Conservation (phyloP, 1,140 invertebrate species). For the Zaprionus africanus region DNA sequence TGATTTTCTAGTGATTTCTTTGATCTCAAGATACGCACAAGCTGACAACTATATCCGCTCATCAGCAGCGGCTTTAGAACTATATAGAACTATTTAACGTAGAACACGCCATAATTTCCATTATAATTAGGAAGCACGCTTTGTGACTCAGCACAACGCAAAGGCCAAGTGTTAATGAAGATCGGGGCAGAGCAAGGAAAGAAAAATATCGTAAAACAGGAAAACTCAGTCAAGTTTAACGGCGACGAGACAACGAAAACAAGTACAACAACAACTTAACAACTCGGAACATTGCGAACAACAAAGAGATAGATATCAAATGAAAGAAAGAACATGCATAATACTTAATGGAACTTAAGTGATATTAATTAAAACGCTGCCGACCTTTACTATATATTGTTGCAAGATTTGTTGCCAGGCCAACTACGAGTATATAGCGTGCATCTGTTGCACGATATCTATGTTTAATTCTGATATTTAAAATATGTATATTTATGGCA, state of each 20-base stretch:
- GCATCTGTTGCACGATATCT: constrained; percentile 2
- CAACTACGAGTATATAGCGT: constrained; percentile 11
- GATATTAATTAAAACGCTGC: constrained; percentile 71
- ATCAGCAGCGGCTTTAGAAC: neutral
- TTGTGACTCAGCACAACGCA: constrained; percentile 34
- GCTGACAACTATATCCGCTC: constrained; percentile 29
- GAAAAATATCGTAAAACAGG: constrained; percentile 19
- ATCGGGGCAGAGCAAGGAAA: neutral
- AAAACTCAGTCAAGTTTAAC: constrained; percentile 44
- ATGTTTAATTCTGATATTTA: neutral
- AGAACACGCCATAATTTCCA: constrained; percentile 35
- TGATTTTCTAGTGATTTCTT: neutral
- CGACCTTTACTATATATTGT: constrained; percentile 44
- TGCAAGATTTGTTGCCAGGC: constrained; percentile 38
- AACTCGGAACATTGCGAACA: constrained; percentile 17
- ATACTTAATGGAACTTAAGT: constrained; percentile 67
- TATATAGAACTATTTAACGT: neutral
- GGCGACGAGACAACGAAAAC: constrained; percentile 13
- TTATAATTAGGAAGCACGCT: constrained; percentile 36
- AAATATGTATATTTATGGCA: neutral
- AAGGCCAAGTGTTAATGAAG: constrained; percentile 21
- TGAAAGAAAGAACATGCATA: constrained; percentile 56
- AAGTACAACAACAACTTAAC: constrained; percentile 12
- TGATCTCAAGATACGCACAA: constrained; percentile 30
- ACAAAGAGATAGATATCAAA: constrained; percentile 44